phyloP scores from a whole-genome alignment of 1,140 invertebrate genomes.

The Drosophila parabipectinata region DNA sequence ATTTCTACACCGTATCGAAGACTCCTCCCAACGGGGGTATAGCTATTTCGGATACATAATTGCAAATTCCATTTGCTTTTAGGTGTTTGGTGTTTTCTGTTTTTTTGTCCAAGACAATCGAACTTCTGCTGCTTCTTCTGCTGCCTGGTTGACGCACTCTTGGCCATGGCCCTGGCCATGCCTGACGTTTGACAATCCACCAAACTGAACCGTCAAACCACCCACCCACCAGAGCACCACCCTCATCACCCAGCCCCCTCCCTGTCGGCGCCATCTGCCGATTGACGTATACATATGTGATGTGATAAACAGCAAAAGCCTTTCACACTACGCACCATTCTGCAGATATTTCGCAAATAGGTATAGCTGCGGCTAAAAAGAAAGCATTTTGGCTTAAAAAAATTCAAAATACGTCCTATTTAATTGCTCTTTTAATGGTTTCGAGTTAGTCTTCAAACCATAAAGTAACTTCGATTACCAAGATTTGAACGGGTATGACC shows the following conservation, averaged over 20 bases:
- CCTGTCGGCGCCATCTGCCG: conserved; percentile 25
- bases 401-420: too few relatives aligned
- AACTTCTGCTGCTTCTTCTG: not conserved
- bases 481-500: too few relatives aligned
- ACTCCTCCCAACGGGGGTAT: conserved; percentile 15
- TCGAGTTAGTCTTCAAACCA: too few relatives aligned
- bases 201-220: conserved; percentile 11
- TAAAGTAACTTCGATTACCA: too few relatives aligned
- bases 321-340: conserved; percentile 35
- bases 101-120: conserved; percentile 28
- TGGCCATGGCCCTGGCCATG: conserved; percentile 54
- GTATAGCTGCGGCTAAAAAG: conserved; percentile 6
- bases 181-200: conserved; percentile 34
- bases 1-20: not conserved
- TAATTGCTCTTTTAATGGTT: too few relatives aligned
- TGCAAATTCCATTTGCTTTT: conserved; percentile 44
- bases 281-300: conserved; percentile 31
- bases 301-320: conserved; percentile 48
- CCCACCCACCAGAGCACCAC: not conserved
- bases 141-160: conserved; percentile 60
- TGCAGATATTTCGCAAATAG: conserved; percentile 35
- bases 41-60: conserved; percentile 50
- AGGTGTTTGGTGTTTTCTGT: conserved; percentile 13
- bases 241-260: not conserved
- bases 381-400: not conserved